These are phyloP conservation scores for Archivesica marissinica DNA, from an alignment of 1,140 invertebrate genomes.

Conservation along the genomic window DNA sequence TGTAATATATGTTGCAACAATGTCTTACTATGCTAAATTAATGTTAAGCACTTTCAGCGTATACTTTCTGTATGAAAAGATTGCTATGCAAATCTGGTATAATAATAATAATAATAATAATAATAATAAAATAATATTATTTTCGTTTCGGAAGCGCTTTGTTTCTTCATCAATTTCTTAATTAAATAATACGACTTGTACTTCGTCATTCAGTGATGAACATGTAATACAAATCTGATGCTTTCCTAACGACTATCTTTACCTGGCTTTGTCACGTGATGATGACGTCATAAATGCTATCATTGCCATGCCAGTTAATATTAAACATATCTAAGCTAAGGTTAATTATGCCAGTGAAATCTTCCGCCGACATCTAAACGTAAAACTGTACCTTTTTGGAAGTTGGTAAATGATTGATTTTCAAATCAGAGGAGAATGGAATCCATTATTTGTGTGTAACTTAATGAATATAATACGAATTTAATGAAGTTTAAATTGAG, in stretches of 20 bases:
- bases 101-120: too few relatives aligned
- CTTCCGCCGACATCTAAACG: not conserved
- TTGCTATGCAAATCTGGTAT: too few relatives aligned
- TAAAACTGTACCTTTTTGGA: not conserved
- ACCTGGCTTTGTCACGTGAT: not conserved
- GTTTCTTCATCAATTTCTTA: not conserved
- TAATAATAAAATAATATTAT: too few relatives aligned
- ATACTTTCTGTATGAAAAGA: too few relatives aligned
- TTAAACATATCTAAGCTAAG: not conserved
- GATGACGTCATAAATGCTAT: not conserved
- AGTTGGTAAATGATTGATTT: not conserved
- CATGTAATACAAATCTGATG: not conserved
- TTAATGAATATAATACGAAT: conserved; percentile 3
- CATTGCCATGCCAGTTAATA: not conserved
- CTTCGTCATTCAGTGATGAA: not conserved
- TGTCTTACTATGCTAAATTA: too few relatives aligned
- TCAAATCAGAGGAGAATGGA: not conserved
- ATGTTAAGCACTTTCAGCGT: too few relatives aligned
- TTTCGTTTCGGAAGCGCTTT: too few relatives aligned
- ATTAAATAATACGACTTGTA: not conserved
- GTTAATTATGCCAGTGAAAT: not conserved
- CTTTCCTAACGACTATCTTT: not conserved
- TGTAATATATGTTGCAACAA: too few relatives aligned
- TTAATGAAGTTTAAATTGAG: conserved; percentile 16
- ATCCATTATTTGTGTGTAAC: not conserved